A percentile compares a stretch with the other conserved stretches of the same genome.
phyloP scores from a whole-genome alignment of 1,140 invertebrate genomes.

The Paracyclopina nana region DNA sequence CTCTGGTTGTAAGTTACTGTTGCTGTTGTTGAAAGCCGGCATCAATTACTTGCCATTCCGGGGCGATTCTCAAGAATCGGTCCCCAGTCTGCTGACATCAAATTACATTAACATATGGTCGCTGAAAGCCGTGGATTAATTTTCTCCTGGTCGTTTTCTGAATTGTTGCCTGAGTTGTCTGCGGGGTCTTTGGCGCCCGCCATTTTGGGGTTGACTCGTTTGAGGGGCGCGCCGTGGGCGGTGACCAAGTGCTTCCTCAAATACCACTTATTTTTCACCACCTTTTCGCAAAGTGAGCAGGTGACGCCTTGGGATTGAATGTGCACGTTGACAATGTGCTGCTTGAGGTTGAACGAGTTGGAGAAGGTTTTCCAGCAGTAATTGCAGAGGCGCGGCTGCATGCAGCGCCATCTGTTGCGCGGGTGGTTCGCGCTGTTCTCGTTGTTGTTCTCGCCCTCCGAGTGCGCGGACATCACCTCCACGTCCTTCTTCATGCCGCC shows the following conservation, averaged over 20 bases:
- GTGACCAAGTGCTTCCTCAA: constrained; percentile 23
- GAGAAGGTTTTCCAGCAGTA: constrained; percentile 24
- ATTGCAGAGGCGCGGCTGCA: constrained; percentile 23
- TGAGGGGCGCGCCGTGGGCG: constrained; percentile 22
- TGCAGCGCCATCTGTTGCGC: constrained; percentile 23
- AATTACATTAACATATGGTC: no score
- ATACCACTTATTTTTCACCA: constrained; percentile 24
- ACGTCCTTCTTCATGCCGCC: constrained; percentile 5
- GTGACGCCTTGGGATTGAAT: constrained; percentile 36
- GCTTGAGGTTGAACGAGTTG: constrained; percentile 26
- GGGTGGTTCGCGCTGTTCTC: constrained; percentile 16
- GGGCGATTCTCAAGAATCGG: no score
- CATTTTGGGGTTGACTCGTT: constrained; percentile 22
- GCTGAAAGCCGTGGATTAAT: no score
- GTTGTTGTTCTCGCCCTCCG: constrained; percentile 1
- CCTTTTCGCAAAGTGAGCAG: constrained; percentile 27
- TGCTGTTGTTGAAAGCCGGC: no score
- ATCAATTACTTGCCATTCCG: no score
- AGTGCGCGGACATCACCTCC: background rate
- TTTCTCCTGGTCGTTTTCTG: no score
- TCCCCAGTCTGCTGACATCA: no score
- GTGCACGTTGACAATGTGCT: constrained; percentile 50
- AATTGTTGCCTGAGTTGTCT: no score
- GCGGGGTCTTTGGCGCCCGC: no score
- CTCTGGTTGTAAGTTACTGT: no score